Evolutionary conservation across 2,797 vertebrate genomes (phyloP).

Genomic region (Pseudopleuronectes americanus): DNA sequence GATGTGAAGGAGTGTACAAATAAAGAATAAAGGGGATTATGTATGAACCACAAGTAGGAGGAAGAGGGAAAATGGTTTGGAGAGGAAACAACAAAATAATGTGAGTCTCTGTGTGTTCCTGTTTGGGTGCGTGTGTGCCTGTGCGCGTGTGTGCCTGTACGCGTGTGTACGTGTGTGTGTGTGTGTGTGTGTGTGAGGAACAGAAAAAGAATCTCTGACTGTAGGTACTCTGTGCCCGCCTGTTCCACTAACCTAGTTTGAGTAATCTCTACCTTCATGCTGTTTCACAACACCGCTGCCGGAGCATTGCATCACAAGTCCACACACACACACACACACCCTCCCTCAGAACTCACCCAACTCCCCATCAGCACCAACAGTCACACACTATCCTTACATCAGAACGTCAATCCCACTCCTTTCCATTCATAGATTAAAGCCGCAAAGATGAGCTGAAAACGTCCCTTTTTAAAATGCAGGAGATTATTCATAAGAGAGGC

Average conservation of each 20-base stretch:
- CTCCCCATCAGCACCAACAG: slow-evolving; percentile 27
- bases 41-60: slow-evolving; percentile 24
- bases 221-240: slow-evolving; percentile 59
- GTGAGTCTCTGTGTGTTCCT: slow-evolving; percentile 1
- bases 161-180: slow-evolving; percentile 11
- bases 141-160: slow-evolving; percentile 5
- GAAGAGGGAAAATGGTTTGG: slow-evolving; percentile 29
- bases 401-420: slow-evolving; percentile 5
- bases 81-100: slow-evolving; percentile 31
- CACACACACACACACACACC: slow-evolving; percentile 30
- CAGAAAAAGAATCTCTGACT: slow-evolving; percentile 57
- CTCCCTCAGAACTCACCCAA: slow-evolving; percentile 13
- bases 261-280: slow-evolving; percentile 83
- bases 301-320: slow-evolving; percentile 83
- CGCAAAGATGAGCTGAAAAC: background rate
- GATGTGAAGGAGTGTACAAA: slow-evolving; percentile 15
- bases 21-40: slow-evolving; percentile 24
- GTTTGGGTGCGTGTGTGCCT: slow-evolving; percentile 12
- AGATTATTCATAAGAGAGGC: background rate
- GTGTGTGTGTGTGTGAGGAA: slow-evolving; percentile 22
- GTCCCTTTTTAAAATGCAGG: background rate
- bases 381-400: slow-evolving; percentile 43
- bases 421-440: slow-evolving; percentile 8
- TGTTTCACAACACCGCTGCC: slow-evolving; percentile 84
- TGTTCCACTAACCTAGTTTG: slow-evolving; percentile 86